These are phyloP conservation scores for Pentamera pediparva DNA, from an alignment of 53 echinoderm and acorn worm genomes.

Conservation along the genomic window DNA sequence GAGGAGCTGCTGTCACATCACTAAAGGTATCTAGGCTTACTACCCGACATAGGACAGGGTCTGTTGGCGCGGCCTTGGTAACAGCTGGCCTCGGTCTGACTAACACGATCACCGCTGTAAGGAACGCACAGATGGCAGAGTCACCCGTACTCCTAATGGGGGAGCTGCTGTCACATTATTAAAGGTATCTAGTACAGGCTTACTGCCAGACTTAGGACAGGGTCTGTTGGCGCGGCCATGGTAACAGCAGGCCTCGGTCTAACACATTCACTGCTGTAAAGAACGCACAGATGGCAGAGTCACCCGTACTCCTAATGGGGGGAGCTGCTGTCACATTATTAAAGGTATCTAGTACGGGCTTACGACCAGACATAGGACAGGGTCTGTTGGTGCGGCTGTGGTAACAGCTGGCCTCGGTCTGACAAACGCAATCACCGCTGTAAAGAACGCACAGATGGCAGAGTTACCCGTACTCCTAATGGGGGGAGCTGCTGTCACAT, in stretches of 20 bases:
- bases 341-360: conserved; percentile 54
- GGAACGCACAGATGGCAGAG: conserved; percentile 99
- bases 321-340: conserved; percentile 86
- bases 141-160: conserved; percentile 84
- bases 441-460: conserved; percentile 99
- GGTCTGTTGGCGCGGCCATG: conserved; percentile 78
- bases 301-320: conserved; percentile 86
- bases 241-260: conserved; percentile 97
- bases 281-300: conserved; percentile 99
- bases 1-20: too few relatives aligned
- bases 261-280: conserved; percentile 96
- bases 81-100: conserved; percentile 95
- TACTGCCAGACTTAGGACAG: too few relatives aligned
- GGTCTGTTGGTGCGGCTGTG: conserved; percentile 79
- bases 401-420: conserved; percentile 97
- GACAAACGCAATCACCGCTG: conserved; percentile 93
- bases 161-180: conserved; percentile 86
- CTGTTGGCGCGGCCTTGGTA: conserved; percentile 88
- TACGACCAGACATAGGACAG: too few relatives aligned
- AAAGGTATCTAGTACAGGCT: too few relatives aligned
- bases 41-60: too few relatives aligned
- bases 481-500: conserved; percentile 87
- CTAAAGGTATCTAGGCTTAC: too few relatives aligned
- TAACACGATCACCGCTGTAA: conserved; percentile 93
- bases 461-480: conserved; percentile 85